Conservation (phyloP, 2,888 invertebrate genomes). For the Nebria brevicollis region DNA sequence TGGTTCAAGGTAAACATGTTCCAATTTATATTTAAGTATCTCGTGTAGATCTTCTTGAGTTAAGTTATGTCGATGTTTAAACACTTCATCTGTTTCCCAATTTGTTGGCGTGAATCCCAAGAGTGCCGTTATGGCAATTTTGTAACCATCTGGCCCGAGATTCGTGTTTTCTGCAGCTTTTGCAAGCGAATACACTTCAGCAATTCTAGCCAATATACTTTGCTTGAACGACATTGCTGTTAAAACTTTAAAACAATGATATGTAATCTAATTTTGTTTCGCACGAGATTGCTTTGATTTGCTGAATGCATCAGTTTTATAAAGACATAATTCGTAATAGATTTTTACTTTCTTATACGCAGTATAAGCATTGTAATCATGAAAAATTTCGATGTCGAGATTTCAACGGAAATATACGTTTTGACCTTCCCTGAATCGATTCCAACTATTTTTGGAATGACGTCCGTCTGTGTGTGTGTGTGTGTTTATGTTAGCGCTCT, state of each 20-base stretch:
- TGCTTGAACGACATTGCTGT: constrained; percentile 4
- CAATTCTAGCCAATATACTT: constrained; percentile 15
- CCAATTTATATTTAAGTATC: constrained; percentile 38
- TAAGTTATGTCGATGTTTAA: constrained; percentile 26
- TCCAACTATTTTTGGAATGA: too few species aligned
- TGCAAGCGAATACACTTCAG: constrained; percentile 22
- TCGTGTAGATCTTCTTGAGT: constrained; percentile 21
- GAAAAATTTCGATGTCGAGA: too few species aligned
- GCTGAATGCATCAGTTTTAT: too few species aligned
- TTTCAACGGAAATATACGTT: too few species aligned
- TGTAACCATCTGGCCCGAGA: constrained; percentile 42
- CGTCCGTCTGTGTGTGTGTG: too few species aligned
- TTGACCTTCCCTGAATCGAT: too few species aligned
- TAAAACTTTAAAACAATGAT: background rate
- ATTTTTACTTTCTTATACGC: too few species aligned
- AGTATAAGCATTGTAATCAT: too few species aligned
- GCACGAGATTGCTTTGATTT: background rate
- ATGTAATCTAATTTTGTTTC: background rate
- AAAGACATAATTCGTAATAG: too few species aligned
- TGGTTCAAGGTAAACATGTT: constrained; percentile 37
- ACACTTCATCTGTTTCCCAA: constrained; percentile 46
- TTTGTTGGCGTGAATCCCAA: constrained; percentile 43
- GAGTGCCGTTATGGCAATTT: constrained; percentile 44
- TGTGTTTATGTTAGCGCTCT: too few species aligned
- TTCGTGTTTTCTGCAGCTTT: constrained; percentile 14